These are phyloP conservation scores for Drosophila sordidula DNA, from an alignment of 2,888 invertebrate species.

Conservation along the genomic window DNA sequence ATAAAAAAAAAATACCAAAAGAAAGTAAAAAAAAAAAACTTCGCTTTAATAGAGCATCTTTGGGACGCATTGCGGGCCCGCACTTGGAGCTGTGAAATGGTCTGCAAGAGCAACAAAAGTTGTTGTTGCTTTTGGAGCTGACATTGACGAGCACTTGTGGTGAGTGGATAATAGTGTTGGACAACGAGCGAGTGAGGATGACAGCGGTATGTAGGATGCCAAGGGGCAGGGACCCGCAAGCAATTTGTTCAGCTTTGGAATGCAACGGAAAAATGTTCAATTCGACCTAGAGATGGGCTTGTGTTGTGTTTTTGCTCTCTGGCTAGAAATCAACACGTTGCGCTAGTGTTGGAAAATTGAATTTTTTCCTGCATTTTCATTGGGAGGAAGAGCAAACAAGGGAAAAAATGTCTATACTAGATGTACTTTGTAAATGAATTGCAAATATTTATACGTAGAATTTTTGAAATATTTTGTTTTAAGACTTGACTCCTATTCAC, in stretches of 20 bases:
- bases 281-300: background rate
- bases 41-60: conserved; percentile 3
- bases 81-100: conserved; percentile 11
- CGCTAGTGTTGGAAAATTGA: background rate
- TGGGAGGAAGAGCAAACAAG: too few species aligned
- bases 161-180: conserved; percentile 22
- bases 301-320: background rate
- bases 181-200: background rate
- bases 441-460: too few species aligned
- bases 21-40: too few species aligned
- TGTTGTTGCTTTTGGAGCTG: conserved; percentile 3
- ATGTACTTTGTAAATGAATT: too few species aligned
- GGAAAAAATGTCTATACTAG: too few species aligned
- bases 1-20: too few species aligned
- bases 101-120: conserved; percentile 8
- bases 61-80: background rate
- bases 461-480: too few species aligned
- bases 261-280: conserved; percentile 9
- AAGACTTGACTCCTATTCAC: too few species aligned
- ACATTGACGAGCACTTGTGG: conserved; percentile 37
- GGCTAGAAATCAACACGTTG: background rate
- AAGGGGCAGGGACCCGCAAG: background rate
- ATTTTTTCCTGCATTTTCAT: background rate
- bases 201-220: background rate
- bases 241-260: conserved; percentile 11